A percentile compares a stretch with the other conserved stretches of the same genome.
Evolutionary conservation across 2,797 vertebrate genomes (phyloP).

Genomic region (Austrolebias charrua): DNA sequence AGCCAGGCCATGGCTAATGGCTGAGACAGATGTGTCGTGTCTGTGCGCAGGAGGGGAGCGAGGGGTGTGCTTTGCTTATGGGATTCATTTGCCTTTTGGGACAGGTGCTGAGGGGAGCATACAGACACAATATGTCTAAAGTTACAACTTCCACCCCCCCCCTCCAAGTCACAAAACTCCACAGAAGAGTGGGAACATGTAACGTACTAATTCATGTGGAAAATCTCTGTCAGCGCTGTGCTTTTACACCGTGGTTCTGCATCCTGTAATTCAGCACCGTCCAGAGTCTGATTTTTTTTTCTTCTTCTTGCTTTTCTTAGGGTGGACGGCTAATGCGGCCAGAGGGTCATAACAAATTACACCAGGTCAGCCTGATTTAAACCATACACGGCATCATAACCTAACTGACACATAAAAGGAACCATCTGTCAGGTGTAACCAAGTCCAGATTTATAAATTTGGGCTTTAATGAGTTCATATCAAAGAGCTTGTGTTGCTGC

Average conservation of each 20-base stretch:
- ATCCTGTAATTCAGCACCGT: slow-evolving; percentile 62
- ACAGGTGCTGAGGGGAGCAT: slow-evolving; percentile 69
- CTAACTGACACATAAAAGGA: slow-evolving; percentile 17
- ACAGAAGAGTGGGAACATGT: slow-evolving; percentile 37
- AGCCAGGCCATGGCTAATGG: slow-evolving; percentile 49
- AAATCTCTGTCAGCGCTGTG: slow-evolving; percentile 64
- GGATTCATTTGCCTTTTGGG: slow-evolving; percentile 71
- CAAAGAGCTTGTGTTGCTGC: slow-evolving; percentile 19
- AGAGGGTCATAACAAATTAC: slow-evolving; percentile 43
- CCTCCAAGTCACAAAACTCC: slow-evolving; percentile 14
- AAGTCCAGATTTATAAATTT: slow-evolving; percentile 27
- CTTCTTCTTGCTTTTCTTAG: slow-evolving; percentile 15
- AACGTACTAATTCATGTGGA: slow-evolving; percentile 54
- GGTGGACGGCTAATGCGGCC: slow-evolving; percentile 30
- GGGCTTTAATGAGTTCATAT: slow-evolving; percentile 41
- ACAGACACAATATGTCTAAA: slow-evolving; percentile 75
- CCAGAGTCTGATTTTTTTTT: neutral
- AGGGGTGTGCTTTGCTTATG: slow-evolving; percentile 42
- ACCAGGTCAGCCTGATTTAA: slow-evolving; percentile 35
- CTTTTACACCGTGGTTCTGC: slow-evolving; percentile 55
- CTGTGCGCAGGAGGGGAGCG: slow-evolving; percentile 44
- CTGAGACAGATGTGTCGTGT: slow-evolving; percentile 72
- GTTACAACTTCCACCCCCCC: slow-evolving; percentile 50
- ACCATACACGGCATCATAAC: slow-evolving; percentile 34
- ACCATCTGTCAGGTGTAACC: slow-evolving; percentile 20